Base-by-base conservation (phyloP, 2,888 invertebrate genomes). In the Fragum whitleyi region DNA sequence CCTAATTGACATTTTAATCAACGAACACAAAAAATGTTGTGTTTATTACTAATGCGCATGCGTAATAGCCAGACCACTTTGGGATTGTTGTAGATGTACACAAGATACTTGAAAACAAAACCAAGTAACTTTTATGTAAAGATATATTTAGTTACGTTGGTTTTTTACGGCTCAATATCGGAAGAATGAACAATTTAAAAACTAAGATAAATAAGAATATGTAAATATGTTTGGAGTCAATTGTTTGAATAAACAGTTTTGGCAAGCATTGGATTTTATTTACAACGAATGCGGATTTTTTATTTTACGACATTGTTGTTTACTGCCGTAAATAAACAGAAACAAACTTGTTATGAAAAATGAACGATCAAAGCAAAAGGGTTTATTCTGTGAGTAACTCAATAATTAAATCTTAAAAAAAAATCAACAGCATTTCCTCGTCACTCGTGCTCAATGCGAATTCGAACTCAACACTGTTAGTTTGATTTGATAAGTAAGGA, bases 11-110 rank as follows among this genome's bases (percentile, higher is more conserved):
- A 26, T 7, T 32, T 62, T 32, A 3, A n/a, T 19, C 6, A 9
- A 1, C 23, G 16, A n/a, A 36, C 68, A 26, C 74, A 83, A 83
- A 83, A 36, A 83, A 83, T 83, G 83, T 83, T 79, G 76, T 36
- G 68, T 77, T 73, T 69, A 67, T 28, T 16, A 7, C 7, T 6
- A 59, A 11, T 76, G 83, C 83, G 83, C 83, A 84, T 78, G 83
- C 83, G 83, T 62, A 70, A 59, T 69, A 9, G 6, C 19, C 16
- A 73, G 70, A 75, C 42, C 55, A 51, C 29, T 55, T 62, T 77
- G 39, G 68, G 74, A 47, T 69, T 80, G 83, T 79, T 74, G 78
- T 71, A 81, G 80, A 81, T 73, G 83, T 79, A 79, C 65, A 83
- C 79, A 81, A 81, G 47, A 6, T n/a, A 7, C 9, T 5, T 2